A percentile compares a stretch with the other conserved stretches of the same genome.
Conservation (phyloP, 2,888 invertebrate species). For the Mechanitis messenoides region DNA sequence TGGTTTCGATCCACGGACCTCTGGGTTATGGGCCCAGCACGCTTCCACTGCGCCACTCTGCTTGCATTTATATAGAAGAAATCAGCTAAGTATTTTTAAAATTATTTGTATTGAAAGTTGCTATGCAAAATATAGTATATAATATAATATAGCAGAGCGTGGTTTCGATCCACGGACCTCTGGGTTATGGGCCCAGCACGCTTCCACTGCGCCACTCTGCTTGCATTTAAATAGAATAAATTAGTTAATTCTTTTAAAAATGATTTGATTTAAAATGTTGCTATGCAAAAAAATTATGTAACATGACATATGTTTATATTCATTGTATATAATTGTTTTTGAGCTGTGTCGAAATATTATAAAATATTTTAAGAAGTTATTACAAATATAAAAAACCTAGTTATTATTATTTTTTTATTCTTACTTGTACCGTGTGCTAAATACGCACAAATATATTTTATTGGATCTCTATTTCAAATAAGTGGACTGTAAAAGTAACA, state of each 20-base stretch:
- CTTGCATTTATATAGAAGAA: slow-evolving; percentile 43
- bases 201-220: slow-evolving; percentile 90
- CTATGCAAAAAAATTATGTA: too few relatives aligned
- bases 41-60: slow-evolving; percentile 91
- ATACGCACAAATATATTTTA: too few relatives aligned
- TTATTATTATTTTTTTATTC: too few relatives aligned
- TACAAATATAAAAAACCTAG: too few relatives aligned
- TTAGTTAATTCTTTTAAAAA: neutral
- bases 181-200: slow-evolving; percentile 91
- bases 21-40: slow-evolving; percentile 92
- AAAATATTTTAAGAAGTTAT: too few relatives aligned
- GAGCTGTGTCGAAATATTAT: too few relatives aligned
- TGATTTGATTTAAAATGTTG: neutral
- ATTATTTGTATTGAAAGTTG: neutral
- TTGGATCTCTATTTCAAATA: neutral
- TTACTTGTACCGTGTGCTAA: too few relatives aligned
- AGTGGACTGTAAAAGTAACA: slow-evolving; percentile 55
- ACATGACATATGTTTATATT: too few relatives aligned
- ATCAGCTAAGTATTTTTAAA: neutral
- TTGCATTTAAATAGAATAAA: slow-evolving; percentile 33
- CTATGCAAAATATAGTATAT: neutral
- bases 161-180: slow-evolving; percentile 95
- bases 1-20: slow-evolving; percentile 95
- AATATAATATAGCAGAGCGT: slow-evolving; percentile 81
- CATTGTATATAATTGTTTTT: too few relatives aligned